Evolutionary conservation across 1,140 invertebrate genomes (phyloP), one percentile per base, ranked within the genome.

Genomic region (Venustaconcha ellipsiformis): DNA sequence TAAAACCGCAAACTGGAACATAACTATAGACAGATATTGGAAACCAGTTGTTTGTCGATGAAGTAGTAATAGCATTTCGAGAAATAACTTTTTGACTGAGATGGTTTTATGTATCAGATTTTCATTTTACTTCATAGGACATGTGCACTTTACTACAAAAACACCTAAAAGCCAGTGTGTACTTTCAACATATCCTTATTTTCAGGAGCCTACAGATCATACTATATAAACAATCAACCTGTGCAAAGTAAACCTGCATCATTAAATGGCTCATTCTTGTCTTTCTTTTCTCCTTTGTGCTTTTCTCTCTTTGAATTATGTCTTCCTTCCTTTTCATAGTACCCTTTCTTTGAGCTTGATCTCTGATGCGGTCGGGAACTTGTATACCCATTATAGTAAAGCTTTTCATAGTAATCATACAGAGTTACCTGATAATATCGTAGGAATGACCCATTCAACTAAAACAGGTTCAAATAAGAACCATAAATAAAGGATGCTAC

Each of bases 181-280:
- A 26, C 2, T 26, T 26, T 26, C 26, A 26, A 26, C 26, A 26
- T 26, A 26, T 26, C 1, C 26, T 26, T 26, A 37, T 8, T 37
- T 37, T 37, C 37, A 6, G 37, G 37, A 37, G 37, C 37, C 6
- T 37, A 37, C 37, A 37, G 37, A 37, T 37, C 8, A 0, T 37
- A 37, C 1, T 37, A 5, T 37, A 37, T 6, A 37, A 37, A 37
- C 37, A 37, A 37, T 37, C 6, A 37, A 55, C 2, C 48, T 15
- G 20, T 56, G 5, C 69, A 55, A 64, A 71, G 18, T 64, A 18
- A 17, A 83, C 88, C 78, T 83, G 88, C 89, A 74, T 88, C 85
- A 74, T 87, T 86, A 73, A 89, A 87, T 67, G 75, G 81, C 72
- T 87, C 84, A 60, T 87, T 78, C 69, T 85, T 79, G 23, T 84